A percentile compares a stretch with the other conserved stretches of the same genome.
Evolutionary conservation across 92 coral and sea anemone genomes (phyloP).

Genomic region (Porites cylindrica): DNA sequence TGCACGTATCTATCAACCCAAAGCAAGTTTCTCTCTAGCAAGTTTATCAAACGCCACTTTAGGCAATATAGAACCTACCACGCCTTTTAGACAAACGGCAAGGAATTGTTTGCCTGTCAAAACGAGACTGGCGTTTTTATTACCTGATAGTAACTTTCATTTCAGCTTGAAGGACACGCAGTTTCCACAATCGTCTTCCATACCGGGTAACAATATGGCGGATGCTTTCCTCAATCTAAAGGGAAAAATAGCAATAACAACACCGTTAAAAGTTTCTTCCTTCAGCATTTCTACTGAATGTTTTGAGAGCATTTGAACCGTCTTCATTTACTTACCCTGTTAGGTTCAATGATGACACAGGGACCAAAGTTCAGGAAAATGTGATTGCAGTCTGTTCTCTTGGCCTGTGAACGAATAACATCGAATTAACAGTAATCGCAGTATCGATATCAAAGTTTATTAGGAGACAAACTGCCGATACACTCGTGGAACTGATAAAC

Average conservation of each 20-base stretch:
- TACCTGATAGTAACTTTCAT: conserved; percentile 94
- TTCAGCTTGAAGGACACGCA: conserved; percentile 97
- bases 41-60: no score
- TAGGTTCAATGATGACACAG: conserved; percentile 96
- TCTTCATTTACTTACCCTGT: conserved; percentile 70
- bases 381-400: conserved; percentile 99
- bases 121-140: background rate
- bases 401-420: conserved; percentile 63
- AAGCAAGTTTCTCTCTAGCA: no score
- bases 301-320: no score
- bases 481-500: no score
- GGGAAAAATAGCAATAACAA: background rate
- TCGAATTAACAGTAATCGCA: background rate
- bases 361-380: conserved; percentile 96
- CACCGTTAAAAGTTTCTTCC: no score
- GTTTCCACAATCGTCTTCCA: conserved; percentile 92
- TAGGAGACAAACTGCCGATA: no score
- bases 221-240: conserved; percentile 95
- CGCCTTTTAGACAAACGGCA: no score
- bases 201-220: conserved; percentile 96
- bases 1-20: no score
- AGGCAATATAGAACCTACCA: no score
- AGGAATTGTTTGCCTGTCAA: no score
- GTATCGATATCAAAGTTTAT: no score
- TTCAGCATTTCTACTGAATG: no score